Evolutionary conservation across 2,888 invertebrate genomes (phyloP).

Genomic region (Acrocyrtus sp.): DNA sequence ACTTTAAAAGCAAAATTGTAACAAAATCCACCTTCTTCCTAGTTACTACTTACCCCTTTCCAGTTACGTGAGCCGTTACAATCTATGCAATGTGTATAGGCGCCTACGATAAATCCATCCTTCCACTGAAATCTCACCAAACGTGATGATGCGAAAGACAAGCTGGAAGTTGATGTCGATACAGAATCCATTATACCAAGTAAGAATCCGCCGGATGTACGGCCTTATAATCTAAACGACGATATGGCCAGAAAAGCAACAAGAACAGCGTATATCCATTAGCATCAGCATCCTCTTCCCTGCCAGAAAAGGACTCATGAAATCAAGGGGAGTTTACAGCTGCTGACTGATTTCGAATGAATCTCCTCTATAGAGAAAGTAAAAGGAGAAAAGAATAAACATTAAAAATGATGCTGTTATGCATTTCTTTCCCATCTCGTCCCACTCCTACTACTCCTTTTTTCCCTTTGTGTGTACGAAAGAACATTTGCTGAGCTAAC

Average conservation of each 20-base stretch:
- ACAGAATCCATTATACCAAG: no score
- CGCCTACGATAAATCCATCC: no score
- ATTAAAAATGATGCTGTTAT: conserved; percentile 53
- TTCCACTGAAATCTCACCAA: no score
- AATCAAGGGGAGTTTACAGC: background rate
- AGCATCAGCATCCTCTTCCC: conserved; percentile 4
- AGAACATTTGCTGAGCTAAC: conserved; percentile 45
- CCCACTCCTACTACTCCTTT: conserved; percentile 1
- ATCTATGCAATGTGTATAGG: no score
- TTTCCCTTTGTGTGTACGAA: no score
- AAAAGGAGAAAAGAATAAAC: conserved; percentile 29
- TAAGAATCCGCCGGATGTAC: conserved; percentile 44
- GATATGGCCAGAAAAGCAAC: background rate
- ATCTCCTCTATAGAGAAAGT: conserved; percentile 4
- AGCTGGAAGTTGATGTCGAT: no score
- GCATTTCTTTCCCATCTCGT: conserved; percentile 24
- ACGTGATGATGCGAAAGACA: no score
- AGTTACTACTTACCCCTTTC: no score
- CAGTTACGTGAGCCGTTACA: background rate
- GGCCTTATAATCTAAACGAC: conserved; percentile 19
- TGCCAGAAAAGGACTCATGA: conserved; percentile 5
- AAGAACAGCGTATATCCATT: background rate
- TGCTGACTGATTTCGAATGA: conserved; percentile 2
- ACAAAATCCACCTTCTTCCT: no score
- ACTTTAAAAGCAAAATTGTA: no score